A percentile compares a stretch with the other conserved stretches of the same genome.
These are phyloP conservation scores for Sarcophaga carnaria DNA, from an alignment of 2,888 invertebrate species.

Conservation along the genomic window DNA sequence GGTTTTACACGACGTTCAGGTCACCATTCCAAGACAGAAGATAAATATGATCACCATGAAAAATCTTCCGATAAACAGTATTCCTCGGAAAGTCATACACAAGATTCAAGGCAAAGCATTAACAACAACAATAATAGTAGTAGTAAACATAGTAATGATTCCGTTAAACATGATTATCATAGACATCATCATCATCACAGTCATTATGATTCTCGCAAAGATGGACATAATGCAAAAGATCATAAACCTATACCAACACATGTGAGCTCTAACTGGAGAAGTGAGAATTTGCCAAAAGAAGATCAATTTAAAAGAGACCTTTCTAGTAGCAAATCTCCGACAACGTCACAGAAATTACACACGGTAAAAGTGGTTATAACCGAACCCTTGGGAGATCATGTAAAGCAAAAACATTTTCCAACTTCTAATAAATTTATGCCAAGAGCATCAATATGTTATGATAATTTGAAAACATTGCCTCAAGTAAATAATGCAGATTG, in stretches of 20 bases:
- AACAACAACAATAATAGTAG: not conserved
- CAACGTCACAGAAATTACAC: constrained; percentile 37
- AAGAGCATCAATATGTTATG: constrained; percentile 37
- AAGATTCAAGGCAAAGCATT: constrained; percentile 40
- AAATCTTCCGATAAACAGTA: constrained; percentile 13
- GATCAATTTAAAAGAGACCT: not conserved
- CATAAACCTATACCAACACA: constrained; percentile 26
- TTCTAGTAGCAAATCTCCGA: not conserved
- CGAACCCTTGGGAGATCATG: constrained; percentile 46
- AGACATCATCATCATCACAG: constrained; percentile 9
- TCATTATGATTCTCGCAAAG: constrained; percentile 5
- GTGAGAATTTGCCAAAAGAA: not conserved
- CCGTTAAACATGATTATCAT: not conserved
- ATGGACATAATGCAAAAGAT: not conserved
- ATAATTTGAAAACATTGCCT: constrained; percentile 48
- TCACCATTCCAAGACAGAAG: not conserved
- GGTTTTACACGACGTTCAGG: not conserved
- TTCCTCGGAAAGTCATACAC: constrained; percentile 17
- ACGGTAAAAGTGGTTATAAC: constrained; percentile 64
- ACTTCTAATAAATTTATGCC: constrained; percentile 21
- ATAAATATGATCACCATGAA: not conserved
- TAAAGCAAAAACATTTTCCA: constrained; percentile 40
- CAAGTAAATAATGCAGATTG: constrained; percentile 10
- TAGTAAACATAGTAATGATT: not conserved
- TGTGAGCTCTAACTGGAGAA: not conserved